Evolutionary conservation across 92 coral and sea anemone genomes (phyloP), one percentile per base, ranked within the genome.

Genomic region (Parazoanthus darwini): DNA sequence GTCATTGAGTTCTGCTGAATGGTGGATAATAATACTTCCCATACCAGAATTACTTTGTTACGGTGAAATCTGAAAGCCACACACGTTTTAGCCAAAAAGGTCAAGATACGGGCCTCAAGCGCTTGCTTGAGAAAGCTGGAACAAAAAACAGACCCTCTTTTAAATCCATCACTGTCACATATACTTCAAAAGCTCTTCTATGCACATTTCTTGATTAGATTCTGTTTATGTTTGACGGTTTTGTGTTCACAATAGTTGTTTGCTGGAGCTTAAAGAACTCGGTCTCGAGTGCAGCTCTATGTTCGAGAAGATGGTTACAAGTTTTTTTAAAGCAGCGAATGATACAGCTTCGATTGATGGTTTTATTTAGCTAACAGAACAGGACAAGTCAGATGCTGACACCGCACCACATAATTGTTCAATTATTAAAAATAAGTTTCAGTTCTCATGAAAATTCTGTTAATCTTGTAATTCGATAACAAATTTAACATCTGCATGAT

Each of bases 51-150:
- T 80, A 35, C 54, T 80, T 6, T 80, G 22, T 58, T 58, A 56
- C 51, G 51, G 71, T 84, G 87, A 84, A 84, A 84, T 71, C 22
- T 84, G 78, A 50, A 71, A 84, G 67, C 70, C 70, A 63, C 48
- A 76, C 48, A 76, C 54, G 48, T 22, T 37, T 37, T n/a, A 33
- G 50, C 48, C 80, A 33, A 76, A 25, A 20, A 76, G 80, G 80
- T 76, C 80, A 76, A 39, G 38, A 42, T 16, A 76, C 48, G 9
- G 59, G 77, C 66, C 78, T 46, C 9, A 29, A 48, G 79, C 79
- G 8, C 54, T 46, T 16, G 51, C 39, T 37, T 71, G 20, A 72
- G 75, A 39, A 82, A 35, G 33, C 46, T 29, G 25, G 29, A 81
- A 36, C 25, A 74, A 37, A 74, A 42, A 76, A 39, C 51, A 76